Percentiles rank a stretch among this genome's conserved stretches.
Evolutionary conservation across 2,888 invertebrate genomes (phyloP).

Genomic region (Temnothorax rugatulus): DNA sequence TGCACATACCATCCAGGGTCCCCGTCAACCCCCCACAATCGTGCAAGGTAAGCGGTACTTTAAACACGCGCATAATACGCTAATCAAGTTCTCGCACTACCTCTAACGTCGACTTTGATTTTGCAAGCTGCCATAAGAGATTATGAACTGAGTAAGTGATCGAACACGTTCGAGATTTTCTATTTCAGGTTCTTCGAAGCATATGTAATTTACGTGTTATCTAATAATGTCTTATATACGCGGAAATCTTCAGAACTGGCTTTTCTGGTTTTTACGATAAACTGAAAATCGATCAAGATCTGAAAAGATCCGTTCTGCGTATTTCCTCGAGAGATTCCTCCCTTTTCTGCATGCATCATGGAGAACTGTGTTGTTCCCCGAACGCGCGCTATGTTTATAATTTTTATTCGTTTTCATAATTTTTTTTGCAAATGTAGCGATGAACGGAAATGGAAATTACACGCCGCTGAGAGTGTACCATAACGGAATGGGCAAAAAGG

Average conservation of each 20-base stretch:
- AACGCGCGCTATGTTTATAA: conserved; percentile 43
- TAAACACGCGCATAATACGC: background rate
- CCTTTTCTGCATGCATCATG: conserved; percentile 38
- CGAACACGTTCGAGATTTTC: conserved; percentile 45
- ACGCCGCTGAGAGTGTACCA: conserved; percentile 94
- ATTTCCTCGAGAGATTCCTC: conserved; percentile 9
- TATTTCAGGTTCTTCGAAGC: conserved; percentile 29
- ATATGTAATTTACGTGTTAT: conserved; percentile 10
- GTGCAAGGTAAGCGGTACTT: conserved; percentile 88
- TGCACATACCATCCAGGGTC: conserved; percentile 88
- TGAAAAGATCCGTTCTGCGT: conserved; percentile 30
- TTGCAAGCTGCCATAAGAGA: conserved; percentile 80
- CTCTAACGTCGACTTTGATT: conserved; percentile 21
- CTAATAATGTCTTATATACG: background rate
- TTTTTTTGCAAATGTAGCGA: conserved; percentile 85
- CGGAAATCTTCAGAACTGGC: conserved; percentile 36
- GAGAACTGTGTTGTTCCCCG: conserved; percentile 14
- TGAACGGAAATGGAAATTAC: conserved; percentile 91
- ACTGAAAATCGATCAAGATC: conserved; percentile 13
- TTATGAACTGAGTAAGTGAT: conserved; percentile 79
- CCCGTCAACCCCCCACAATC: conserved; percentile 89
- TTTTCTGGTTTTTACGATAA: conserved; percentile 15
- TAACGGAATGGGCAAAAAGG: conserved; percentile 93
- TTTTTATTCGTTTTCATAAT: conserved; percentile 51
- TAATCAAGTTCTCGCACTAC: conserved; percentile 17